Percentiles rank a stretch among this genome's conserved stretches.
Conservation (phyloP, 2,888 invertebrate genomes). For the Perdita meconis region DNA sequence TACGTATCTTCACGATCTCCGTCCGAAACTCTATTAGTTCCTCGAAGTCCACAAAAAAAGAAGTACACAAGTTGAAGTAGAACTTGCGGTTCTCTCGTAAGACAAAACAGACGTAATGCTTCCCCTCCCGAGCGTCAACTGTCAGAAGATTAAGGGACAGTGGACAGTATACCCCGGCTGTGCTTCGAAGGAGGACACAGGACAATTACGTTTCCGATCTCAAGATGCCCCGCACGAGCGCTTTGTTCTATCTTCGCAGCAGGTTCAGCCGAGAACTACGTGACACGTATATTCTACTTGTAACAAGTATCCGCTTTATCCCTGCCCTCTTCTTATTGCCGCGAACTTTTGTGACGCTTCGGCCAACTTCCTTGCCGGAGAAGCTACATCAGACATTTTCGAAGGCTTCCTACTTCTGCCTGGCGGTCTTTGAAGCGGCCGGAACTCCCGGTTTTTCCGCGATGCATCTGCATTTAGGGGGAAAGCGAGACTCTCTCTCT, state of each 20-base stretch:
- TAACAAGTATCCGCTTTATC: conserved; percentile 39
- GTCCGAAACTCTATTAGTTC: too few relatives aligned
- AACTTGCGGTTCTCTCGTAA: too few relatives aligned
- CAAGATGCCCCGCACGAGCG: conserved; percentile 26
- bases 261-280: conserved; percentile 47
- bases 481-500: too few relatives aligned
- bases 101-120: too few relatives aligned
- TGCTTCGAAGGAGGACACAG: background rate
- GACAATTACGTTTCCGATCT: conserved; percentile 27
- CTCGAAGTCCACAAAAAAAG: too few relatives aligned
- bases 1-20: too few relatives aligned
- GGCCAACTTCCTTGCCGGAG: conserved; percentile 32
- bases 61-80: too few relatives aligned
- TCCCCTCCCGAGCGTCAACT: too few relatives aligned
- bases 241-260: conserved; percentile 38
- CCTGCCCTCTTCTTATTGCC: conserved; percentile 16
- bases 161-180: too few relatives aligned
- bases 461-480: background rate
- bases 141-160: too few relatives aligned
- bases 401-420: conserved; percentile 21
- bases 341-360: conserved; percentile 29
- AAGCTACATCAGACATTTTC: conserved; percentile 45
- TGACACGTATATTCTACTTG: conserved; percentile 54
- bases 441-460: background rate
- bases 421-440: background rate